Evolutionary conservation across 2,888 invertebrate species (phyloP).

Genomic region (Chromoteleia sp.): DNA sequence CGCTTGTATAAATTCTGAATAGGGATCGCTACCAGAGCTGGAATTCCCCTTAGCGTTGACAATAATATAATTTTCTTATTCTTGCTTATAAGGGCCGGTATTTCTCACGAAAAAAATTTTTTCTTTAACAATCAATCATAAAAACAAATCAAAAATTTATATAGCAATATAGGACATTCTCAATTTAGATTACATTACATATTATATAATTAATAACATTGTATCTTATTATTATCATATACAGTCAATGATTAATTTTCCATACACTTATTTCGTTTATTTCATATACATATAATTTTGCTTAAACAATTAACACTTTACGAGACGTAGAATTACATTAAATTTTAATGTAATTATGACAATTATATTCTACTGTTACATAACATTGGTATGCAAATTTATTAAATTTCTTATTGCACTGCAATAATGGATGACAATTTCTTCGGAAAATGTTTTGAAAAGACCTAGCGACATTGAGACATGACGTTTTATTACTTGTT

Average conservation of each 20-base stretch:
- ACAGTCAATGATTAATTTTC: slow-evolving; percentile 2
- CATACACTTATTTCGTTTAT: neutral
- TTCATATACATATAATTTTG: slow-evolving; percentile 30
- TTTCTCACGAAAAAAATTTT: slow-evolving; percentile 36
- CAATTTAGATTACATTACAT: slow-evolving; percentile 6
- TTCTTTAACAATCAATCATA: neutral
- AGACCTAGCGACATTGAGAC: neutral
- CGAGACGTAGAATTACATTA: slow-evolving; percentile 25
- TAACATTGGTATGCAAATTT: slow-evolving; percentile 7
- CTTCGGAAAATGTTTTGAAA: neutral
- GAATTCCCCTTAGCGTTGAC: slow-evolving; percentile 66
- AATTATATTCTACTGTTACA: slow-evolving; percentile 21
- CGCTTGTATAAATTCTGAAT: slow-evolving; percentile 45
- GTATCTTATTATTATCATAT: slow-evolving; percentile 9
- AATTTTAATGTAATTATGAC: slow-evolving; percentile 30
- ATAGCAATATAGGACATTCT: slow-evolving; percentile 5
- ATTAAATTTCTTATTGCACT: slow-evolving; percentile 21
- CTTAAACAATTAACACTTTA: slow-evolving; percentile 31
- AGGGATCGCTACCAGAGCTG: slow-evolving; percentile 72
- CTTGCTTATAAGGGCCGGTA: slow-evolving; percentile 46
- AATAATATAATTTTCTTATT: slow-evolving; percentile 68
- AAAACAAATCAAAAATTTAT: neutral
- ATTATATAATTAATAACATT: slow-evolving; percentile 7
- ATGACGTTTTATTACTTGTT: neutral
- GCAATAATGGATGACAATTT: slow-evolving; percentile 5